These are phyloP conservation scores for Cebus imitator DNA, from an alignment of 2,113 vertebrate genomes.

Conservation along the genomic window DNA sequence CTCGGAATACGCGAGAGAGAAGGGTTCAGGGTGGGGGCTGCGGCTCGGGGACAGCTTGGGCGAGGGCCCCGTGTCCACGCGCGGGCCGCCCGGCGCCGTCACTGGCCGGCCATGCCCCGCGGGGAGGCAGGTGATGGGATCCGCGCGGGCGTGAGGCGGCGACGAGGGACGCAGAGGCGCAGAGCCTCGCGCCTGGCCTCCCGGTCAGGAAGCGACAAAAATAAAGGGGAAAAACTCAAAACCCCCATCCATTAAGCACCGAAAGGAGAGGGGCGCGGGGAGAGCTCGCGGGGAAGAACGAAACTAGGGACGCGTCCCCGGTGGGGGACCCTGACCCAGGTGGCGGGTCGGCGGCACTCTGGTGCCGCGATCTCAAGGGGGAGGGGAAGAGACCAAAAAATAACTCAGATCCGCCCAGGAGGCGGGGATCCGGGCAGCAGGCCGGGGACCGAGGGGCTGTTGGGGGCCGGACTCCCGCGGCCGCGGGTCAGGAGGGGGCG, in stretches of 20 bases:
- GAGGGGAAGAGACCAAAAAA: neutral
- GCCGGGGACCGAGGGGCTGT: neutral
- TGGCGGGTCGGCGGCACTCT: neutral
- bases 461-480: neutral
- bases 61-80: neutral
- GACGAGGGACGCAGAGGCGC: neutral
- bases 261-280: neutral
- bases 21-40: neutral
- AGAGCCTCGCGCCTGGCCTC: neutral
- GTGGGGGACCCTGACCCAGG: neutral
- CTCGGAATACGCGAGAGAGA: neutral
- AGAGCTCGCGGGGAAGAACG: neutral
- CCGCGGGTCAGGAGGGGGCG: slow-evolving; percentile 5
- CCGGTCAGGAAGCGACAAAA: neutral
- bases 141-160: neutral
- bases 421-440: neutral
- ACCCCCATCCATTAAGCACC: neutral
- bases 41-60: neutral
- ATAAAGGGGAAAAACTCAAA: neutral
- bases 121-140: neutral
- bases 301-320: neutral
- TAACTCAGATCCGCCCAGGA: neutral
- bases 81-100: slow-evolving; percentile 2
- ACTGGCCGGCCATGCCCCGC: neutral
- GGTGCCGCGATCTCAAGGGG: neutral